Evolutionary conservation across 2,113 vertebrate genomes (phyloP).

Genomic region (Otolemur garnettii): DNA sequence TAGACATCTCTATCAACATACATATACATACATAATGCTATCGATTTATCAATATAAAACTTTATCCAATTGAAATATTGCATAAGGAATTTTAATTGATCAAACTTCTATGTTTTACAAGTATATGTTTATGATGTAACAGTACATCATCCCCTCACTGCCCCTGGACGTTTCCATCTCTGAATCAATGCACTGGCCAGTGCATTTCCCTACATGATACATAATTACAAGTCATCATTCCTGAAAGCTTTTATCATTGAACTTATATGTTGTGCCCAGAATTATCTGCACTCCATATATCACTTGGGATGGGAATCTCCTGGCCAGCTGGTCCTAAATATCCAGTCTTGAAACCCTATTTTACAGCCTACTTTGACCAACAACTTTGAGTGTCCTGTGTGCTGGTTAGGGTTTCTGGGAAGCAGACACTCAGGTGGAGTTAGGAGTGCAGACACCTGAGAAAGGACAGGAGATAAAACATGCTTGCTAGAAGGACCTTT

Average conservation of each 20-base stretch:
- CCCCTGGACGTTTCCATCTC: neutral
- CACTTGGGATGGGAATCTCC: neutral
- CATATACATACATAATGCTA: neutral
- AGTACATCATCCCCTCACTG: neutral
- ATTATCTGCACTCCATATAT: neutral
- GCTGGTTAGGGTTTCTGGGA: too few species aligned
- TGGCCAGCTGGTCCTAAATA: neutral
- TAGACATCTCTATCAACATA: neutral
- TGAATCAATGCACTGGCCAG: neutral
- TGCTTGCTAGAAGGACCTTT: too few species aligned
- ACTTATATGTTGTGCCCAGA: neutral
- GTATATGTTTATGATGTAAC: neutral
- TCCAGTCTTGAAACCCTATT: neutral
- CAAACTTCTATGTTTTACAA: neutral
- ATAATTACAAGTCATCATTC: neutral
- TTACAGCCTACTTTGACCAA: neutral
- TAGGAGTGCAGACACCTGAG: too few species aligned
- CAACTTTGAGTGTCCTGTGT: neutral
- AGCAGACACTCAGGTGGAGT: too few species aligned
- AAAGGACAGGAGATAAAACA: too few species aligned
- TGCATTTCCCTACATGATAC: neutral
- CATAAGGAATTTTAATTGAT: neutral
- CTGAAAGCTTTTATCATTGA: neutral
- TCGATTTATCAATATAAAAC: neutral
- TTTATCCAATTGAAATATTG: neutral